Evolutionary conservation across 1,140 invertebrate genomes (phyloP).

Genomic region (Aporrectodea caliginosa): DNA sequence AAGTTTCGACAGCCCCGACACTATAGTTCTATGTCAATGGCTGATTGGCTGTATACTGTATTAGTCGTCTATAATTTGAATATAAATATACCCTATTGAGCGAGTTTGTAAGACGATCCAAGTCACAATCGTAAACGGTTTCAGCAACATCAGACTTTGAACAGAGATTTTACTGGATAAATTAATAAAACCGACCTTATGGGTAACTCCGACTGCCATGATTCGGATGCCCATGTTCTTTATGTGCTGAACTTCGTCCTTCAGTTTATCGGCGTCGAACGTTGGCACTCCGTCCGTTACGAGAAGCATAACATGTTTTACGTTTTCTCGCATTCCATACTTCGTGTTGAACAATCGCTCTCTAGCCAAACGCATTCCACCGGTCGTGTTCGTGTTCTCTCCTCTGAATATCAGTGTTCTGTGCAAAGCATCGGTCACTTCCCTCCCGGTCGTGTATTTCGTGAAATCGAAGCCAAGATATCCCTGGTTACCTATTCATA

Average conservation of each 20-base stretch:
- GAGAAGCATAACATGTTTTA: background rate
- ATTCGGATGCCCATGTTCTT: background rate
- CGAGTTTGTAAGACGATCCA: too few species aligned
- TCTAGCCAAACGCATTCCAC: background rate
- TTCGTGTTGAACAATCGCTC: background rate
- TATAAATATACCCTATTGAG: too few species aligned
- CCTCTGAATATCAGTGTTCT: background rate
- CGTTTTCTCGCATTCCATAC: background rate
- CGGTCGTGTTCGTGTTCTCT: slow-evolving; percentile 13
- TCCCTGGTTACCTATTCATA: background rate
- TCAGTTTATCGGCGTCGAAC: background rate
- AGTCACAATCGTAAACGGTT: too few species aligned
- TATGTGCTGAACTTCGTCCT: background rate
- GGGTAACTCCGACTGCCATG: background rate
- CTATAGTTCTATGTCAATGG: too few species aligned
- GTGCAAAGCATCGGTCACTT: background rate
- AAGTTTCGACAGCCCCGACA: too few species aligned
- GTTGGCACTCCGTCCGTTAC: background rate
- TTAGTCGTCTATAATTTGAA: too few species aligned
- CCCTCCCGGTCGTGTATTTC: background rate
- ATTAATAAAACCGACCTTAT: too few species aligned
- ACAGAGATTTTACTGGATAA: too few species aligned
- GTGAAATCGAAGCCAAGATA: background rate
- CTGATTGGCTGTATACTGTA: too few species aligned
- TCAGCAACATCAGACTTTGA: too few species aligned